Percentiles rank a stretch among this genome's conserved stretches.
Conservation (phyloP, 1,140 invertebrate genomes). For the Carposina sasakii region DNA sequence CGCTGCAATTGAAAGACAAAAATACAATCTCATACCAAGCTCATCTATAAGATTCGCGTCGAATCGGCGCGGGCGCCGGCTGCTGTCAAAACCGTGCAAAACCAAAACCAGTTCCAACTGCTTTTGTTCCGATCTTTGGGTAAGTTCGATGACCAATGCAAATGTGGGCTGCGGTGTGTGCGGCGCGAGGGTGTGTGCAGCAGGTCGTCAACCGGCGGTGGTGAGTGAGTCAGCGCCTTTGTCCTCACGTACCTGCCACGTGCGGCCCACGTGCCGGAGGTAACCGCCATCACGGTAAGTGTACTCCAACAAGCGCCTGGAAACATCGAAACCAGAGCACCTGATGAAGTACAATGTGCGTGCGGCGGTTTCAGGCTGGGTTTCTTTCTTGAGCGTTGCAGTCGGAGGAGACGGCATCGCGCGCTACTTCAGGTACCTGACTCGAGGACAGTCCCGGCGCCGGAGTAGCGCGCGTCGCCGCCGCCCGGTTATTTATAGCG, state of each 20-base stretch:
- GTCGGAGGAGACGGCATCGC: slow-evolving; percentile 75
- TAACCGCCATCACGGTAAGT: slow-evolving; percentile 80
- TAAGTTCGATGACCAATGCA: slow-evolving; percentile 64
- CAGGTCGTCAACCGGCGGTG: slow-evolving; percentile 52
- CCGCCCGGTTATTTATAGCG: slow-evolving; percentile 48
- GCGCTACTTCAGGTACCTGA: slow-evolving; percentile 99
- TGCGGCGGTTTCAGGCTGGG: slow-evolving; percentile 73
- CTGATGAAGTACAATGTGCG: slow-evolving; percentile 99
- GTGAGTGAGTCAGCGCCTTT: slow-evolving; percentile 53
- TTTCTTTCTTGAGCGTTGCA: background rate
- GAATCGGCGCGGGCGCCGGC: slow-evolving; percentile 40
- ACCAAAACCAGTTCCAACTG: slow-evolving; percentile 63
- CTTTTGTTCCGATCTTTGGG: slow-evolving; percentile 58
- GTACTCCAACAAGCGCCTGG: slow-evolving; percentile 98
- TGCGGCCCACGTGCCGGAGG: slow-evolving; percentile 14
- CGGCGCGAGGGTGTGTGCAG: slow-evolving; percentile 51
- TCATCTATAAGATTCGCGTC: slow-evolving; percentile 41
- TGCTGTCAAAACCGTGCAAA: slow-evolving; percentile 45
- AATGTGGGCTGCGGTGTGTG: slow-evolving; percentile 38
- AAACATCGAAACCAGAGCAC: slow-evolving; percentile 92
- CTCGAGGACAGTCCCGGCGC: slow-evolving; percentile 76
- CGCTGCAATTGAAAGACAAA: too few relatives aligned
- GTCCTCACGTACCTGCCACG: background rate
- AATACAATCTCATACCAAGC: too few relatives aligned
- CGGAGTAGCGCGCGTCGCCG: slow-evolving; percentile 61